These are phyloP conservation scores for Cerastis rubricosa DNA, from an alignment of 2,888 invertebrate genomes.

Conservation along the genomic window DNA sequence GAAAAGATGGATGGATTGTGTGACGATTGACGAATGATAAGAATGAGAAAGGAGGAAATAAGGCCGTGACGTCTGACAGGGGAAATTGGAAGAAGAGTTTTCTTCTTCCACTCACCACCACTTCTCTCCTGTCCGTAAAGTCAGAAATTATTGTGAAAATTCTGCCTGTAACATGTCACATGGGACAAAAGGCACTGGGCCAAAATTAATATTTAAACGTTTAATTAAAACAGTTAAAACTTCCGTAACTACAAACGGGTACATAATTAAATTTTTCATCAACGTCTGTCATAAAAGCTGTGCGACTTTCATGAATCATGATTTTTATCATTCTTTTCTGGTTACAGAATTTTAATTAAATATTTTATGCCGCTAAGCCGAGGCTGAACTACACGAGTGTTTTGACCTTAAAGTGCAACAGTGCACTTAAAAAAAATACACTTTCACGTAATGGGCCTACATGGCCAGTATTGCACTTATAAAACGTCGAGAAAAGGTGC, in stretches of 20 bases:
- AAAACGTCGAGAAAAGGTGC: no score
- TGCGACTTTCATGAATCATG: constrained; percentile 1
- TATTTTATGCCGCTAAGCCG: not conserved
- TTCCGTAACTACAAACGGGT: constrained; percentile 29
- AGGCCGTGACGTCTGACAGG: no score
- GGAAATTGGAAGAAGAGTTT: no score
- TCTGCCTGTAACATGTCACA: not conserved
- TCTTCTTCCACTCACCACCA: no score
- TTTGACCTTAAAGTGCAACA: not conserved
- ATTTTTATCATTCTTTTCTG: not conserved
- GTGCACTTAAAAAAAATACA: not conserved
- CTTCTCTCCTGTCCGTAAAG: no score
- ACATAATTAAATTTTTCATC: constrained; percentile 1
- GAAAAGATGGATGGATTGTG: no score
- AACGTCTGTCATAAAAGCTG: not conserved
- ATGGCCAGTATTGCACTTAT: no score
- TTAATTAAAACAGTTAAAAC: constrained; percentile 28
- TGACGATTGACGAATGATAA: no score
- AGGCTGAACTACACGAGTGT: not conserved
- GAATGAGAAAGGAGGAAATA: no score
- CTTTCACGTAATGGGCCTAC: no score
- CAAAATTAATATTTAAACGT: not conserved
- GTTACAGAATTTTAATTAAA: constrained; percentile 9
- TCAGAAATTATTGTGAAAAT: not conserved
- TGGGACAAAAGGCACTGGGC: not conserved